phyloP scores from a whole-genome alignment of 2,797 vertebrate genomes.

The Molothrus aeneus region DNA sequence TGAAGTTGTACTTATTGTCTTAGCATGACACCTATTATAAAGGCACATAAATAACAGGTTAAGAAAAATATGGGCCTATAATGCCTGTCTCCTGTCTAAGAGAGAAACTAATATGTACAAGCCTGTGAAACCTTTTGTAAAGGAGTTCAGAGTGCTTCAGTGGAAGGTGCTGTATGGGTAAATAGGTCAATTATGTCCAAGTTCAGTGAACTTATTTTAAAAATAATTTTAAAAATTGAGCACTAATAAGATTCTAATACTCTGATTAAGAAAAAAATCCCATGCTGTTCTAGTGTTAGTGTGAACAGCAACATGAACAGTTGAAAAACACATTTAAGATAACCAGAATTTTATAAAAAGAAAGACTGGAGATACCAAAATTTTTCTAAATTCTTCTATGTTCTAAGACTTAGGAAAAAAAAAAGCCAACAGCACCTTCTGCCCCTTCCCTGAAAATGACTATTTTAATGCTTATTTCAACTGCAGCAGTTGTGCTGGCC shows the following conservation, averaged over 20 bases:
- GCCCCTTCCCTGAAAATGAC: not conserved
- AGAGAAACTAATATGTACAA: not conserved
- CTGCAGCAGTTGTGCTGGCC: fast-evolving
- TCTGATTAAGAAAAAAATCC: not conserved
- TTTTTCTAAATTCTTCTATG: not conserved
- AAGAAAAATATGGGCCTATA: not conserved
- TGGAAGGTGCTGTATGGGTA: not conserved
- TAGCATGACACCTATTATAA: not conserved
- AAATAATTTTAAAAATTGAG: not conserved
- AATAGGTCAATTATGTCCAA: not conserved
- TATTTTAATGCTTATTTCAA: not conserved
- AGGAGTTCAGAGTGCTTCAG: not conserved
- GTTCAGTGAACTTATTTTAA: not conserved
- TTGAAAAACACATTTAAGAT: not conserved
- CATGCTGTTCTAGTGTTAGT: not conserved
- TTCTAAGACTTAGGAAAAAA: not conserved
- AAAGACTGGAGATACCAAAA: not conserved
- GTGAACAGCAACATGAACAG: not conserved
- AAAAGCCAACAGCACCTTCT: fast-evolving
- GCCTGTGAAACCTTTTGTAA: not conserved
- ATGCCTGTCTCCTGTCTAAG: not conserved
- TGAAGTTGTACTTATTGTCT: not conserved
- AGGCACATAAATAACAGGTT: not conserved
- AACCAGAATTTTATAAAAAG: not conserved
- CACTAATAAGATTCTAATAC: not conserved